Percentiles rank a stretch among this genome's conserved stretches.
Conservation (phyloP, 2,888 invertebrate species). For the Dromius quadrimaculatus region DNA sequence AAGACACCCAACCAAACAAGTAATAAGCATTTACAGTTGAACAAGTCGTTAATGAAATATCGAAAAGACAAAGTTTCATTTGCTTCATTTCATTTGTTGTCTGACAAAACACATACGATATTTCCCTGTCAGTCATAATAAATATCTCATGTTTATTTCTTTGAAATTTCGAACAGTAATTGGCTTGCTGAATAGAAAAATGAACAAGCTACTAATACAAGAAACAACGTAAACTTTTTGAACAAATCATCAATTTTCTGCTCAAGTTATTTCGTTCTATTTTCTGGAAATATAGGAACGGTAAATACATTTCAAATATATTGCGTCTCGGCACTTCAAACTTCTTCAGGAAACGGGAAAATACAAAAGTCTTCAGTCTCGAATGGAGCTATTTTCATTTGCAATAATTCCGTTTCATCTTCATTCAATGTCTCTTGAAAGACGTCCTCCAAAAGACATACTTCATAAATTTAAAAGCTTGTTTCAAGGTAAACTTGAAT, state of each 20-base stretch:
- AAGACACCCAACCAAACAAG: too few relatives aligned
- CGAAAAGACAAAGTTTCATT: too few relatives aligned
- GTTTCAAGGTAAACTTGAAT: too few relatives aligned
- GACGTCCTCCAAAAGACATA: too few relatives aligned
- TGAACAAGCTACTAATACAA: slow-evolving; percentile 29
- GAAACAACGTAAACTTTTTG: slow-evolving; percentile 33
- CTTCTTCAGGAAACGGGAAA: slow-evolving; percentile 31
- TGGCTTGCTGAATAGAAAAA: slow-evolving; percentile 27
- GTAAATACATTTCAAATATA: slow-evolving; percentile 38
- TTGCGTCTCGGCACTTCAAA: slow-evolving; percentile 32
- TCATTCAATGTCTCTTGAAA: slow-evolving; percentile 8
- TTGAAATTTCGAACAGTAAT: slow-evolving; percentile 23
- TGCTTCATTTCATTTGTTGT: too few relatives aligned
- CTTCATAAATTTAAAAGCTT: too few relatives aligned
- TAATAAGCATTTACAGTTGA: too few relatives aligned
- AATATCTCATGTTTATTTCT: slow-evolving; percentile 32
- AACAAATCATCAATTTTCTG: slow-evolving; percentile 36
- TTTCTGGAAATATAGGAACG: slow-evolving; percentile 35
- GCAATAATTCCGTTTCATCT: slow-evolving; percentile 30
- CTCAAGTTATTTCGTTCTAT: slow-evolving; percentile 36
- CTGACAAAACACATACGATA: too few relatives aligned
- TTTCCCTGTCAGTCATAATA: too few relatives aligned
- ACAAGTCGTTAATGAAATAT: too few relatives aligned
- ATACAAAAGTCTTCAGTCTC: slow-evolving; percentile 24
- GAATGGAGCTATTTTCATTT: slow-evolving; percentile 26